Base-by-base conservation (phyloP, 1,140 invertebrate species). In the Stenopsyche tienmushanensis region DNA sequence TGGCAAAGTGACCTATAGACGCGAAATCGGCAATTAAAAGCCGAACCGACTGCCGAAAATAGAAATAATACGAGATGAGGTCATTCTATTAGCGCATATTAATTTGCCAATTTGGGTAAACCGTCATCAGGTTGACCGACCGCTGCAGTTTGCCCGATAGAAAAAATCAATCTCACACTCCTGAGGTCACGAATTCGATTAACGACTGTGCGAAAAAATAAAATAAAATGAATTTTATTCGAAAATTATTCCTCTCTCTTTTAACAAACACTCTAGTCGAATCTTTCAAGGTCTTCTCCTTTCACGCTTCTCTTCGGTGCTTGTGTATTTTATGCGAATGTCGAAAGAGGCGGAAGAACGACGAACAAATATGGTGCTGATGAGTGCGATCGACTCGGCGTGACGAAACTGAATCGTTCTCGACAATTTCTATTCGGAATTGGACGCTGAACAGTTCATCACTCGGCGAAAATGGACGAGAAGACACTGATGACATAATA, bases 231-330 rank as follows among this genome's bases (percentile, higher is more conserved):
- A 13, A 9, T 15, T 1, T 9, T 25, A 55, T 39, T 57, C 24
- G 54, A 57, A 57, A 57, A 18, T 49, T 39, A 17, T 57, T 10
- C 39, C 54, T 57, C 54, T 42, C 54, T 57, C 54, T 57, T 20
- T 13, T 42, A 21, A 7, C 23, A 53, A 39, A 18, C 34, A 39
- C 39, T 54, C 52, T 29, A 25, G 52, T 29, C 52, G 54, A 57
- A 39, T 57, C 54, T 34, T 57, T 20, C 54, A 57, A 57, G 54
- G 54, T 21, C 54, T 57, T 42, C 54, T 57, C 54, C 54, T 57
- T 57, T 57, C 54, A 42, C 54, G 39, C 5, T 21, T 57, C 34
- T 26, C 34, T 29, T 57, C 34, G 26, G 10, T 57, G 54, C 54
- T 29, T 57, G 54, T 26, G 54, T 34, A 34, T 54, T 34, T 17